Base-by-base conservation (phyloP, 2,113 vertebrate species). In the Bolborhynchus lineola region DNA sequence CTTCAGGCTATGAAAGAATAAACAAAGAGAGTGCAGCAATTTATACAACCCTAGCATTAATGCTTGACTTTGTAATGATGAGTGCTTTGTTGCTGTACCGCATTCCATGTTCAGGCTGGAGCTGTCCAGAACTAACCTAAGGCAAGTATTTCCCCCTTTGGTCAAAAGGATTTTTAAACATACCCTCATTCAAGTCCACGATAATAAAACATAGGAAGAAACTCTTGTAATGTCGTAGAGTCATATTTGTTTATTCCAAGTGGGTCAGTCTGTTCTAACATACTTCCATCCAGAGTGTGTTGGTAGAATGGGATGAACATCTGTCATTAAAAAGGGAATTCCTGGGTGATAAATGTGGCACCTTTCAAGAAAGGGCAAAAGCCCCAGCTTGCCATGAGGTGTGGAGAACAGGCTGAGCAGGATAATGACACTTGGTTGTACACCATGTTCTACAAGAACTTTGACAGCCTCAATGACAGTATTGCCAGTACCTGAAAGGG, bases 201-300 rank as follows among this genome's bases (percentile, higher is more conserved):
- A 42, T 74, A 89, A 64, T 76, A 92, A 97, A 94, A 95, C 3
- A 59, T 91, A 96, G 60, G 90, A 96, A 92, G 91, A 57, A 90
- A 92, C 49, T 81, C 74, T 35, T 44, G 39, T 74, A 41, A 60
- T 44, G 68, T 92, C 37, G 33, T 42, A 85, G 11, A 92, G 91
- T 57, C 86, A 33, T 10, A 71, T 64, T 75, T 13, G 16, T 85
- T 80, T 95, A 92, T 65, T 74, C 92, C 39, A 7, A 87, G 42
- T 49, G 81, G 79, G 59, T 99, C 93, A 99, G 93, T 99, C 99
- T 15, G 99, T 99, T 88, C 99, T 99, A 97, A 99, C 99, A 86
- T 99, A 99, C 96, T 99, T 99, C 98, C 99, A 99, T 96, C 99
- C 99, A 65, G 99, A 99, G 97, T 99, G 99, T 77, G 99, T 99